Evolutionary conservation across 2,113 vertebrate genomes (phyloP).

Genomic region (Pollimyrus isidori): DNA sequence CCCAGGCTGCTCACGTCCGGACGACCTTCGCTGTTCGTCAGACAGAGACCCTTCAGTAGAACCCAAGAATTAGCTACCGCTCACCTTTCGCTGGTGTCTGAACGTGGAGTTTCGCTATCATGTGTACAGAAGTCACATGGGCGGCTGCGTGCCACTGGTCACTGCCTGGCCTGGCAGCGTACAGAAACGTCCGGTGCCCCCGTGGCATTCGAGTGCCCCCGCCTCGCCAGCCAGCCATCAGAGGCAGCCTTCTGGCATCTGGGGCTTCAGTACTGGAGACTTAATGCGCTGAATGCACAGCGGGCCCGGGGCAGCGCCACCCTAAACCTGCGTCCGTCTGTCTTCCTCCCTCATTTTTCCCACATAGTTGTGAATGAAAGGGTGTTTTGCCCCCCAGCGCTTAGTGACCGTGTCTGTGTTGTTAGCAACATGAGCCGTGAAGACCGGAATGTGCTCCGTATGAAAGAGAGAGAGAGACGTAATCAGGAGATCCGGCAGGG

Average conservation of each 20-base stretch:
- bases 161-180: neutral
- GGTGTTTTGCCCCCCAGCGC: neutral
- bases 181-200: neutral
- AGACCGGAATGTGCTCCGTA: slow-evolving; percentile 99
- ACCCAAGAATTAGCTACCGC: neutral
- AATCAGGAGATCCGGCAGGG: slow-evolving; percentile 84
- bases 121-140: neutral
- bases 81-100: neutral
- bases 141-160: neutral
- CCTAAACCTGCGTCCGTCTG: slow-evolving; percentile 18
- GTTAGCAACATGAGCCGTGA: slow-evolving; percentile 99
- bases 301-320: neutral
- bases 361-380: neutral
- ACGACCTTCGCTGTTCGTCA: neutral
- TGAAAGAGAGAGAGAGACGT: slow-evolving; percentile 73
- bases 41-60: neutral
- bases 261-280: neutral
- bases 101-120: neutral
- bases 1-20: neutral
- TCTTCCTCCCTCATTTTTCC: slow-evolving; percentile 19
- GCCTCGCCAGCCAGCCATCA: neutral
- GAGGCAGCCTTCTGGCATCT: neutral
- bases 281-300: neutral
- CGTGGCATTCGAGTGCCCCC: neutral
- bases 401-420: slow-evolving; percentile 58